phyloP scores from a whole-genome alignment of 2,888 invertebrate genomes.

The Lissocephala sabroskyi region DNA sequence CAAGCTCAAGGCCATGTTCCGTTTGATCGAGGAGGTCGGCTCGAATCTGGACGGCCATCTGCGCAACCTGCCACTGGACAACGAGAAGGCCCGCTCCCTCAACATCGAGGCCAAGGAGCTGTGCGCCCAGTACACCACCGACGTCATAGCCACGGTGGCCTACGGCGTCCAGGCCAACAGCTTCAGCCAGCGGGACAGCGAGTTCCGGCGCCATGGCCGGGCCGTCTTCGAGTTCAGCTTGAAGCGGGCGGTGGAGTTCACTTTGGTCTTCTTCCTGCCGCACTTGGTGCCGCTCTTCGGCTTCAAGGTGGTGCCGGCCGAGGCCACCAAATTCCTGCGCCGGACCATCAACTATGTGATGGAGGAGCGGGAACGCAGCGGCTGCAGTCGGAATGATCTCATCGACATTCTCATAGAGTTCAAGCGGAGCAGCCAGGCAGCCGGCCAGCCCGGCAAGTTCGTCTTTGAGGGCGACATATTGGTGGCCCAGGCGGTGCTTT shows the following conservation, averaged over 20 bases:
- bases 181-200: conserved; percentile 70
- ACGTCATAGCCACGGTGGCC: conserved; percentile 73
- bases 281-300: conserved; percentile 63
- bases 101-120: conserved; percentile 67
- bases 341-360: conserved; percentile 72
- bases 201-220: conserved; percentile 72
- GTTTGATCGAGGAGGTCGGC: conserved; percentile 67
- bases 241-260: conserved; percentile 67
- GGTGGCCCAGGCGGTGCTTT: conserved; percentile 70
- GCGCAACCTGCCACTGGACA: conserved; percentile 44
- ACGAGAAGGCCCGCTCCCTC: conserved; percentile 41
- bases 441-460: conserved; percentile 37
- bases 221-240: conserved; percentile 68
- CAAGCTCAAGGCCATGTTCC: conserved; percentile 69
- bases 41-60: conserved; percentile 60
- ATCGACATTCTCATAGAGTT: conserved; percentile 74
- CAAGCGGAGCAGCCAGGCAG: conserved; percentile 65
- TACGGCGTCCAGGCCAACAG: conserved; percentile 73
- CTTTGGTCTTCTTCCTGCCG: conserved; percentile 72
- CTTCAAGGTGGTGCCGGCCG: conserved; percentile 69
- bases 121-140: conserved; percentile 70
- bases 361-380: conserved; percentile 68
- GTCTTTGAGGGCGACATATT: conserved; percentile 68
- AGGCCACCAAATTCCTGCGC: conserved; percentile 68
- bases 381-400: conserved; percentile 72